A percentile compares a stretch with the other conserved stretches of the same genome.
Evolutionary conservation across 2,888 invertebrate species (phyloP).

Genomic region (Drosophila mettleri): DNA sequence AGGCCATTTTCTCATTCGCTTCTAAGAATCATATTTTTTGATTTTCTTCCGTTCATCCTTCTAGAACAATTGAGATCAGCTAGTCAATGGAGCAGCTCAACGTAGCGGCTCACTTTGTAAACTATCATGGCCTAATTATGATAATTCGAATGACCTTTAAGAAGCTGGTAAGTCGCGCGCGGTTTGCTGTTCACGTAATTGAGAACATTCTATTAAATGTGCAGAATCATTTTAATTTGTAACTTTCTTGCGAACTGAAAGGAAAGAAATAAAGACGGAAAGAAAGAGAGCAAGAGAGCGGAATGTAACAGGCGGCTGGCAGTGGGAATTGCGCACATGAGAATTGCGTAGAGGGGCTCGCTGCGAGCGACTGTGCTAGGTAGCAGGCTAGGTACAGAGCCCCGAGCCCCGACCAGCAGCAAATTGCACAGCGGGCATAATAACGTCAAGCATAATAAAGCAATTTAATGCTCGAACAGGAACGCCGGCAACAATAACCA

Average conservation of each 20-base stretch:
- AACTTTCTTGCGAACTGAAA: conserved; percentile 28
- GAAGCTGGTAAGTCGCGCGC: not conserved
- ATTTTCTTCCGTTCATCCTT: too few relatives aligned
- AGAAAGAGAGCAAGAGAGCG: conserved; percentile 21
- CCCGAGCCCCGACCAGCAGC: conserved; percentile 50
- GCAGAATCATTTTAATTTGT: conserved; percentile 9
- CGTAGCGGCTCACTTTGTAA: not conserved
- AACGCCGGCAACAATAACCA: conserved; percentile 52
- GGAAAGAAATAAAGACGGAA: conserved; percentile 3
- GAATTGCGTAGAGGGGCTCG: conserved; percentile 5
- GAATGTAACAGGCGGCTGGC: conserved; percentile 11
- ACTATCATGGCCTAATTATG: not conserved
- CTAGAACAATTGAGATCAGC: too few relatives aligned
- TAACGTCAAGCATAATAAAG: conserved; percentile 77
- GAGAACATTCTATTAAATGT: conserved; percentile 36
- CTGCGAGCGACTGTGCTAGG: not conserved
- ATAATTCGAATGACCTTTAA: not conserved
- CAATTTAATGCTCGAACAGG: conserved; percentile 75
- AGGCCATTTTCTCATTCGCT: too few relatives aligned
- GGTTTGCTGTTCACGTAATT: conserved; percentile 11
- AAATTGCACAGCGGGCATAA: conserved; percentile 70
- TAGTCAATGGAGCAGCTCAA: not conserved
- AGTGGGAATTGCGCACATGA: not conserved
- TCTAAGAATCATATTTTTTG: too few relatives aligned
- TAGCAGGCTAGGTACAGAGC: conserved; percentile 4